phyloP scores from a whole-genome alignment of 2,113 vertebrate genomes.

The Polypterus bichir region DNA sequence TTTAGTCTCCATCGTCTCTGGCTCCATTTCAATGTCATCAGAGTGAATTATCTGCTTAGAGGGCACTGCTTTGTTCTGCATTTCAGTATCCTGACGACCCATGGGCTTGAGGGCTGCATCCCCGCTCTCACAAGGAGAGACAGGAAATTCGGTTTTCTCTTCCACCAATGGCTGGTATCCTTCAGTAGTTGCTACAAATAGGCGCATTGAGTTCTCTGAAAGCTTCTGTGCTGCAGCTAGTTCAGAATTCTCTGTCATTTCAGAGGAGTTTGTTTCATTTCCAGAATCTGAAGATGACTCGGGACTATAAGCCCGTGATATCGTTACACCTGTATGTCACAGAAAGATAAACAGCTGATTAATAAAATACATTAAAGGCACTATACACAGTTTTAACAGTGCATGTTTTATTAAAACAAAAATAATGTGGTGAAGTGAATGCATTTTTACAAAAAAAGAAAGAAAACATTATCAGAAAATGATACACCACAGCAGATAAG shows the following conservation, averaged over 20 bases:
- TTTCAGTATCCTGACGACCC: constrained; percentile 50
- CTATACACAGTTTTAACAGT: constrained; percentile 35
- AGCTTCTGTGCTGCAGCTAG: constrained; percentile 81
- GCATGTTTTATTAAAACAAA: constrained; percentile 38
- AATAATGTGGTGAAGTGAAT: constrained; percentile 24
- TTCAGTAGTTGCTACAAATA: constrained; percentile 71
- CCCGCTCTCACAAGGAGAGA: constrained; percentile 37
- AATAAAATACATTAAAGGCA: constrained; percentile 45
- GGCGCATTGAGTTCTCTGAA: constrained; percentile 71
- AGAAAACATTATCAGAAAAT: constrained; percentile 15
- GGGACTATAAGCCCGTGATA: constrained; percentile 92
- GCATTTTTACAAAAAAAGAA: constrained; percentile 6
- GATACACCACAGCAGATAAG: constrained; percentile 26
- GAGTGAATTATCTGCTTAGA: constrained; percentile 85
- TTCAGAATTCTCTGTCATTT: constrained; percentile 97
- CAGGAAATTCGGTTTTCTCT: constrained; percentile 70
- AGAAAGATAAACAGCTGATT: constrained; percentile 69
- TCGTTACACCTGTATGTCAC: constrained; percentile 90
- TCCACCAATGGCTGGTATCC: constrained; percentile 68
- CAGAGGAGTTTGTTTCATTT: constrained; percentile 97
- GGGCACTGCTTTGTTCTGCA: constrained; percentile 69
- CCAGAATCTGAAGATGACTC: constrained; percentile 97
- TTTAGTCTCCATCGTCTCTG: constrained; percentile 96
- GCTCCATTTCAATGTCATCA: constrained; percentile 90
- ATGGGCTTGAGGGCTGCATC: constrained; percentile 48